Evolutionary conservation across 2,888 invertebrate species (phyloP), one percentile per base, ranked within the genome.

Genomic region (Escarpia spicata): DNA sequence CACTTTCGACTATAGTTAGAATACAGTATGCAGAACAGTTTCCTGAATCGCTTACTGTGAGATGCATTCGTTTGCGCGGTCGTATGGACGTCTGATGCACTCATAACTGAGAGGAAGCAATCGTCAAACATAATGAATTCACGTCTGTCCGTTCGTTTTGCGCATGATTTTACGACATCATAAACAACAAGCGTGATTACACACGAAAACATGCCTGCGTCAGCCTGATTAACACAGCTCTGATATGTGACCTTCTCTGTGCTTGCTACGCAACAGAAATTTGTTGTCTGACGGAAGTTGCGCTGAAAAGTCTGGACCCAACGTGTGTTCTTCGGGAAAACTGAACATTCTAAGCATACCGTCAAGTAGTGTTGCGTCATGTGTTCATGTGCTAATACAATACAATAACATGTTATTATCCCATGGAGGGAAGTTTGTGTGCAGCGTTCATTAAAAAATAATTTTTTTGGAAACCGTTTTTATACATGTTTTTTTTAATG

Each of bases 91-190:
- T 52, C 52, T 52, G 75, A 75, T 19, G 26, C 26, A 15, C 4
- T 19, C 75, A 75, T 75, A 75, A 75, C n/a, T 3, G 75, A 75
- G 75, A 75, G 75, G 75, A 75, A 75, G 75, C 75, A 75, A 75
- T 75, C 75, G 75, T 75, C 75, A n/a, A 75, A 75, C 75, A 75
- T 75, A 75, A 75, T 75, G 75, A 75, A 75, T 75, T 75, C 75
- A 75, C 75, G 75, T 75, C 75, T n/a, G 75, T n/a, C 19, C 19
- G 75, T 75, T 75, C 75, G 19, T 75, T 37, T 75, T 75, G 75
- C 75, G 75, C 75, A n/a, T 75, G 26, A n/a, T n/a, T 26, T 75
- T 75, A 75, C n/a, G 75, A 26, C 19, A 75, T 26, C 75, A n/a
- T 75, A 75, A 75, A 75, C 75, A 75, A 75, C 75, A n/a, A 75